phyloP scores from a whole-genome alignment of 2,113 vertebrate species.

The Coturnix japonica region DNA sequence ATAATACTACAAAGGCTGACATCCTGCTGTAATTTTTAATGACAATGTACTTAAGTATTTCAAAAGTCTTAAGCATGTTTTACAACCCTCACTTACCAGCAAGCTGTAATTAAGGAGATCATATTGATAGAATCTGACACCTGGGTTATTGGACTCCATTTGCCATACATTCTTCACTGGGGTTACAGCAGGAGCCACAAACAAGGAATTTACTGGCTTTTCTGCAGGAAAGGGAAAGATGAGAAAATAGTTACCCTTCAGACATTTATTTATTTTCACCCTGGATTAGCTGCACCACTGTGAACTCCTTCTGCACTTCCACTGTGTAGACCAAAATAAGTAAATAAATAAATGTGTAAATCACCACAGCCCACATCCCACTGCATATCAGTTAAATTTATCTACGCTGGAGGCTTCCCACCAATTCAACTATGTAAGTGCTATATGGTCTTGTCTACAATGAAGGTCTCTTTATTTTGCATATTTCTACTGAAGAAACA shows the following conservation, averaged over 20 bases:
- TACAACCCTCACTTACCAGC: conserved; percentile 80
- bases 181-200: conserved; percentile 93
- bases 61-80: background rate
- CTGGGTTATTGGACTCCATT: conserved; percentile 90
- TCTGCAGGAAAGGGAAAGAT: conserved; percentile 69
- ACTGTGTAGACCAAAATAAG: background rate
- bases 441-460: background rate
- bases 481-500: background rate
- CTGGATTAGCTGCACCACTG: background rate
- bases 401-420: background rate
- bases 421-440: background rate
- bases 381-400: background rate
- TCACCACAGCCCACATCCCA: background rate
- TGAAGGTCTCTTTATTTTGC: background rate
- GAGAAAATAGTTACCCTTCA: background rate
- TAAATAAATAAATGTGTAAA: background rate
- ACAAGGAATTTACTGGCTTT: conserved; percentile 86
- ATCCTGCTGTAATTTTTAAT: background rate
- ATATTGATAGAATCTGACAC: conserved; percentile 88
- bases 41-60: background rate
- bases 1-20: background rate
- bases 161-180: conserved; percentile 82
- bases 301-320: background rate
- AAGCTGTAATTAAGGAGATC: conserved; percentile 77
- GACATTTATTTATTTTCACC: background rate